phyloP scores from a whole-genome alignment of 2,888 invertebrate species.

The Drosophila mercatorum region DNA sequence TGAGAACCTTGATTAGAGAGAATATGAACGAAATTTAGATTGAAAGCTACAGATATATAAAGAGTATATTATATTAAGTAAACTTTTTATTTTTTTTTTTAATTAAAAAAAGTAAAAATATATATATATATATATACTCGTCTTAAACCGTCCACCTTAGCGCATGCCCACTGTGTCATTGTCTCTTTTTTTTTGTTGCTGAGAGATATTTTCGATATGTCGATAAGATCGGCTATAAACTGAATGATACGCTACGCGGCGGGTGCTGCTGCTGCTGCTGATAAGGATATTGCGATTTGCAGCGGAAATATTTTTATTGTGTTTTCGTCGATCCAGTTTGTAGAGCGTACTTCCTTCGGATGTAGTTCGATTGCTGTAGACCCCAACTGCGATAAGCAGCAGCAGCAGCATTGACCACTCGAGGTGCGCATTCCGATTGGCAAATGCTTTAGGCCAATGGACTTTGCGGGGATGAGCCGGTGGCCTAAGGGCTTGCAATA shows the following conservation, averaged over 20 bases:
- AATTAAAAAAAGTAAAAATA: too few relatives aligned
- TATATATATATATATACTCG: neutral
- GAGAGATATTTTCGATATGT: slow-evolving; percentile 1
- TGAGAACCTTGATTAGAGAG: neutral
- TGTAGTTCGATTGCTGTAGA: neutral
- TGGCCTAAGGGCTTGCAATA: neutral
- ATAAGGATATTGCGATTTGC: slow-evolving; percentile 30
- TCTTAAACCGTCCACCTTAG: neutral
- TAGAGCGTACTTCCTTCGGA: slow-evolving; percentile 46
- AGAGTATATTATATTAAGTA: too few relatives aligned
- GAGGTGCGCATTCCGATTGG: neutral
- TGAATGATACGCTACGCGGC: slow-evolving; percentile 13
- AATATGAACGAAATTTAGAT: neutral
- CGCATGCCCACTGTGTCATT: neutral
- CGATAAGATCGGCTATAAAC: slow-evolving; percentile 45
- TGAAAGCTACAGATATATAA: too few relatives aligned
- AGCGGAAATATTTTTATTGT: neutral
- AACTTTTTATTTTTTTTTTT: too few relatives aligned
- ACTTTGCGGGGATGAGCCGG: neutral
- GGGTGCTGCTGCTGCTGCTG: slow-evolving; percentile 6
- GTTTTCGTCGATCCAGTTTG: neutral
- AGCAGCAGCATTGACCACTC: neutral
- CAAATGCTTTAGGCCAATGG: neutral
- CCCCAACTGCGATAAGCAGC: neutral
- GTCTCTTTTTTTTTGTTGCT: neutral